Conservation (phyloP, 2,797 vertebrate genomes). For the Taeniopygia guttata region DNA sequence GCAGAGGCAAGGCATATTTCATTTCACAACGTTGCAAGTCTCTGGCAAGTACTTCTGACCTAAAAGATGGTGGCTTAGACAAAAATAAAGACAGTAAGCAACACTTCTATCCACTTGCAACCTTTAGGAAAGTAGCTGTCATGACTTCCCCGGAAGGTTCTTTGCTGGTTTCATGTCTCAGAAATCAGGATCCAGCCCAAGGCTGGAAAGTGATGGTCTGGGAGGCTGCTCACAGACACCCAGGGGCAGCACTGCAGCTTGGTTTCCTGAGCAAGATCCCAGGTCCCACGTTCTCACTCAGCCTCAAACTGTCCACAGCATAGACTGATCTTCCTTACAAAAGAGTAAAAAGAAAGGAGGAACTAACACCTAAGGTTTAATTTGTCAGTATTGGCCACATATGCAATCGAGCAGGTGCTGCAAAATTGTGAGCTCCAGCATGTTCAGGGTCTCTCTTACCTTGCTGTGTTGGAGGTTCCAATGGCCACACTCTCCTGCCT, state of each 20-base stretch:
- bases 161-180: background rate
- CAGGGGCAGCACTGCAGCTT: too few relatives aligned
- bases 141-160: background rate
- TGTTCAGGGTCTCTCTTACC: background rate
- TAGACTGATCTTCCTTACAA: background rate
- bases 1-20: background rate
- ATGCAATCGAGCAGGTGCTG: accelerated
- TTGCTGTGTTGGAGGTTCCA: too few relatives aligned
- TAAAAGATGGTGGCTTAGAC: background rate
- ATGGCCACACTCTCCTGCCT: background rate
- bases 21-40: background rate
- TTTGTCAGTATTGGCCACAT: background rate
- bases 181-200: background rate
- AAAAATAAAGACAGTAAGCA: background rate
- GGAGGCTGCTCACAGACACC: background rate
- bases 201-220: background rate
- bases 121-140: background rate
- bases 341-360: background rate
- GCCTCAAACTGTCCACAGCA: background rate
- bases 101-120: background rate
- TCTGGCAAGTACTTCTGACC: background rate
- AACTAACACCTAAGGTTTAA: background rate
- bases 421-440: background rate
- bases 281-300: background rate
- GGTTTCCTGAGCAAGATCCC: accelerated